phyloP scores from a whole-genome alignment of 2,888 invertebrate genomes.

The Dorcus hopei region DNA sequence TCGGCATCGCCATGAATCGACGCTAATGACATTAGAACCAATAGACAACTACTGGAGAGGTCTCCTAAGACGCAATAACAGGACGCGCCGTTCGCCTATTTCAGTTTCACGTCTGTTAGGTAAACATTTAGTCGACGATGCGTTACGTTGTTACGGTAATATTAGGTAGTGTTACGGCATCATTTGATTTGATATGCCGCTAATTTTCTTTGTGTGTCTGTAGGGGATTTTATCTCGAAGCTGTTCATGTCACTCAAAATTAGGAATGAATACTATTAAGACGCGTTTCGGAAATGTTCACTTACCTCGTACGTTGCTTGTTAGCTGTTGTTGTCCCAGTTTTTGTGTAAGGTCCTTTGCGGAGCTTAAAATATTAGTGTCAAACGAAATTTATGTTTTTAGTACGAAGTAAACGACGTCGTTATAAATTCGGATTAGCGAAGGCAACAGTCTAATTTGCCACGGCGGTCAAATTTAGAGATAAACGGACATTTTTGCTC shows the following conservation, averaged over 20 bases:
- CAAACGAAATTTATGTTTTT: too few relatives aligned
- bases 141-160: conserved; percentile 24
- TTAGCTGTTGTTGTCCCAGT: too few relatives aligned
- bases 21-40: conserved; percentile 34
- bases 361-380: too few relatives aligned
- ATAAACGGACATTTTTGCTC: conserved; percentile 44
- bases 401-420: too few relatives aligned
- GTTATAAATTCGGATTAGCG: too few relatives aligned
- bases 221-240: too few relatives aligned
- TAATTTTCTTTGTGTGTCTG: too few relatives aligned
- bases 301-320: too few relatives aligned
- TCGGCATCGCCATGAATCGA: conserved; percentile 25
- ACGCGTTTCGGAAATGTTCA: too few relatives aligned
- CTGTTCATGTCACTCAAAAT: too few relatives aligned
- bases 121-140: conserved; percentile 19
- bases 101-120: conserved; percentile 6
- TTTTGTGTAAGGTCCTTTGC: too few relatives aligned
- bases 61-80: conserved; percentile 20
- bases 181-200: background rate
- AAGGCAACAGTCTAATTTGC: conserved; percentile 34
- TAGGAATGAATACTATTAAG: too few relatives aligned
- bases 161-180: conserved; percentile 20
- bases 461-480: conserved; percentile 44
- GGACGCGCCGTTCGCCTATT: conserved; percentile 5
- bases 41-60: conserved; percentile 32